phyloP scores from a whole-genome alignment of 2,113 vertebrate species.

The Thamnophis sirtalis region DNA sequence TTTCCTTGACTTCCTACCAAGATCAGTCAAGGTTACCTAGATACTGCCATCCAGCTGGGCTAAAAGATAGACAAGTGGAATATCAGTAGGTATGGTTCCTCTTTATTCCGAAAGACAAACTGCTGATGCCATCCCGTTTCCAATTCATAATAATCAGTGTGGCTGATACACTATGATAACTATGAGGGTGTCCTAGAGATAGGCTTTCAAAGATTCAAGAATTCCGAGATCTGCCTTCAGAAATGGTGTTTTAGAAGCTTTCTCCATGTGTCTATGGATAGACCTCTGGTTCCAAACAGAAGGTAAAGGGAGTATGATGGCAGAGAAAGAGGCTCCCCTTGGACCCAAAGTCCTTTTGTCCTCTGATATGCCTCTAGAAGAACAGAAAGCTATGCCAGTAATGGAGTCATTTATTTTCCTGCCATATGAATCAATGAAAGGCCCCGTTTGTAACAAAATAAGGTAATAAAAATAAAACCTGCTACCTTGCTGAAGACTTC shows the following conservation, averaged over 20 bases:
- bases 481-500: neutral
- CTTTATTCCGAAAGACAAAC: neutral
- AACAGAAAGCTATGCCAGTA: neutral
- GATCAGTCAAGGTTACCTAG: neutral
- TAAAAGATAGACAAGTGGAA: neutral
- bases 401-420: neutral
- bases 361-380: neutral
- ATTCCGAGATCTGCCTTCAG: neutral
- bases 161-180: neutral
- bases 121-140: neutral
- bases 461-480: neutral
- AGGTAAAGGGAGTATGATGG: neutral
- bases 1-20: neutral
- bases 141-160: neutral
- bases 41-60: neutral
- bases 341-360: neutral
- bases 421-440: neutral
- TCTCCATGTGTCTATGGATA: neutral
- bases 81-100: neutral
- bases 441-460: neutral
- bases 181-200: neutral
- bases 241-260: neutral
- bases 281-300: neutral
- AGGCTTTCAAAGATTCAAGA: neutral
- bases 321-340: neutral